phyloP scores from a whole-genome alignment of 2,113 vertebrate species.

The Semicossyphus pulcher region DNA sequence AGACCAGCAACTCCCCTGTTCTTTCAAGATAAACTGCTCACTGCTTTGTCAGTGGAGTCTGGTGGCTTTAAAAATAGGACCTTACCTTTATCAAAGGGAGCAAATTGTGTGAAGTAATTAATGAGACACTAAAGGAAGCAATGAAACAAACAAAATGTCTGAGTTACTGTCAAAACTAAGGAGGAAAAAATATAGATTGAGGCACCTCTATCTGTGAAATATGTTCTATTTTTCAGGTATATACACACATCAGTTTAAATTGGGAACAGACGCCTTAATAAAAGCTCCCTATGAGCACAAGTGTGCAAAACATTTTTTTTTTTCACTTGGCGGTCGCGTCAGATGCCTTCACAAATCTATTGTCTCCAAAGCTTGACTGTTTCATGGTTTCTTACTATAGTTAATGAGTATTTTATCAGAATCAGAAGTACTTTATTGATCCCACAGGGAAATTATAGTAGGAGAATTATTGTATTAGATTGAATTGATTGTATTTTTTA shows the following conservation, averaged over 20 bases:
- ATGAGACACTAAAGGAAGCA: neutral
- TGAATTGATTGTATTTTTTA: too few relatives aligned
- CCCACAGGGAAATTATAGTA: too few relatives aligned
- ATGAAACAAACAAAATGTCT: neutral
- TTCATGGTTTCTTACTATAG: neutral
- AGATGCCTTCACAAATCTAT: neutral
- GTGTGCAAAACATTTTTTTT: neutral
- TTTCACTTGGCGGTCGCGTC: neutral
- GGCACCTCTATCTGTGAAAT: neutral
- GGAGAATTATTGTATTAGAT: too few relatives aligned
- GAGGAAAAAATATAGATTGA: neutral
- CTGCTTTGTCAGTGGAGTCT: too few relatives aligned
- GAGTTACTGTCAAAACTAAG: neutral
- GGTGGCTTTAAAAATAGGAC: too few relatives aligned
- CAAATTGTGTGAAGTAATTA: neutral
- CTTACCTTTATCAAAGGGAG: too few relatives aligned
- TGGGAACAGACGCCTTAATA: neutral
- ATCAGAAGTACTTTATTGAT: too few relatives aligned
- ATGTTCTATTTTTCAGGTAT: too few relatives aligned
- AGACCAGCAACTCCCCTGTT: too few relatives aligned
- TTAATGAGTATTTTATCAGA: too few relatives aligned
- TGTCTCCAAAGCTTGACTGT: neutral
- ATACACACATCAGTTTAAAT: neutral
- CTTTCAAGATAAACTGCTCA: too few relatives aligned
- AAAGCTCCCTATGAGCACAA: neutral